Conservation (phyloP, 1,140 invertebrate species). For the Hyposmocoma kahamanoa region DNA sequence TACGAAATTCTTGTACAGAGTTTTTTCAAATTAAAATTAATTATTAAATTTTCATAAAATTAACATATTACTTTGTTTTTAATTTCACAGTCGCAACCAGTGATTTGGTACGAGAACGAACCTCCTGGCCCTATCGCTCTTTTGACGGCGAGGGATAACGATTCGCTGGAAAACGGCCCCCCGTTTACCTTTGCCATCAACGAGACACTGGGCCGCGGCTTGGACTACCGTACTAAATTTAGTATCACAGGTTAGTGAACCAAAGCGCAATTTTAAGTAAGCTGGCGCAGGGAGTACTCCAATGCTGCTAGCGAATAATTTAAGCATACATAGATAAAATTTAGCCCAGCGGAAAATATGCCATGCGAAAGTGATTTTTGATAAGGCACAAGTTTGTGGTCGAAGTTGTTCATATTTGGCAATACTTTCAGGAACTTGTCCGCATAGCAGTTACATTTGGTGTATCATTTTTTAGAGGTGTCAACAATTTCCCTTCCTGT, state of each 20-base stretch:
- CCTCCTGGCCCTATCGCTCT: conserved; percentile 79
- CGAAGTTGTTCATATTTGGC: not conserved
- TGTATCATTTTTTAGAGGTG: too few species aligned
- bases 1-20: too few species aligned
- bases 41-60: too few species aligned
- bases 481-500: too few species aligned
- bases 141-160: conserved; percentile 86
- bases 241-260: conserved; percentile 73
- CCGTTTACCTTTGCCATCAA: conserved; percentile 86
- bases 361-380: not conserved
- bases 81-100: conserved; percentile 77
- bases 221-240: conserved; percentile 83
- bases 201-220: conserved; percentile 76
- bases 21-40: too few species aligned
- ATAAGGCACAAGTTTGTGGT: not conserved
- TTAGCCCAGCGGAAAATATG: not conserved
- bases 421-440: not conserved
- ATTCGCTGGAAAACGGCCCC: conserved; percentile 85
- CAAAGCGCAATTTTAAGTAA: not conserved
- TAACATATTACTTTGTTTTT: too few species aligned
- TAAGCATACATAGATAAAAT: too few species aligned
- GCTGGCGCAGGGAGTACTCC: not conserved
- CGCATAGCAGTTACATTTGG: too few species aligned
- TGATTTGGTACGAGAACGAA: conserved; percentile 89
- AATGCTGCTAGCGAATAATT: not conserved